Evolutionary conservation across 2,797 vertebrate species (phyloP).

Genomic region (Ptychadena robeensis): DNA sequence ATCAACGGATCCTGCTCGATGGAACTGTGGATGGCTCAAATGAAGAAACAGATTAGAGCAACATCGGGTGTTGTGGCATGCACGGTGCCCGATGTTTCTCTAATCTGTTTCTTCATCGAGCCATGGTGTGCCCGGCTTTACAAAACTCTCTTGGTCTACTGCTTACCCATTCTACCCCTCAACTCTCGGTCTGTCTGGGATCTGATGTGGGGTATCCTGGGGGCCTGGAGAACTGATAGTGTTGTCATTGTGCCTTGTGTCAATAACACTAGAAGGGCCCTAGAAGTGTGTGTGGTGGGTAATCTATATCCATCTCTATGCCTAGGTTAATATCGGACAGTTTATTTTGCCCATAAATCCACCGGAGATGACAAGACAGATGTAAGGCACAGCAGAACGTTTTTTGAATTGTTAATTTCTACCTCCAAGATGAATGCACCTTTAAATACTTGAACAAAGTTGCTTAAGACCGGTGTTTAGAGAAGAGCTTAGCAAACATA

Average conservation of each 20-base stretch:
- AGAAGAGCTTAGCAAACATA: slow-evolving; percentile 52
- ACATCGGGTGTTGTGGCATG: no score
- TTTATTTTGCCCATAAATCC: slow-evolving; percentile 11
- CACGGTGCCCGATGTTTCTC: no score
- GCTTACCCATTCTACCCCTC: no score
- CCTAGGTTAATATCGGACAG: not conserved
- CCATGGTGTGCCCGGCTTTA: no score
- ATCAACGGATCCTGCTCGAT: no score
- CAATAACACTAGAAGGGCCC: not conserved
- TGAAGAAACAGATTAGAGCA: no score
- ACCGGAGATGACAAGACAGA: slow-evolving; percentile 12
- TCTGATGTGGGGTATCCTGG: not conserved
- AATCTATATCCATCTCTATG: slow-evolving; percentile 22
- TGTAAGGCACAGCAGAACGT: slow-evolving; percentile 9
- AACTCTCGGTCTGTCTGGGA: no score
- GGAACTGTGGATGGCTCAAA: no score
- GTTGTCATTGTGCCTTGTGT: no score
- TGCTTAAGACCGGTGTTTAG: slow-evolving; percentile 56
- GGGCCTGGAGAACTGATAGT: no score
- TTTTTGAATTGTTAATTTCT: slow-evolving; percentile 27
- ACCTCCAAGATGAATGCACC: slow-evolving; percentile 41
- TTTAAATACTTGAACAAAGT: slow-evolving; percentile 51
- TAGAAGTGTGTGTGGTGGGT: not conserved
- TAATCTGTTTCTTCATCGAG: no score
- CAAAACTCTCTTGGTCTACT: no score